A percentile compares a stretch with the other conserved stretches of the same genome.
Evolutionary conservation across 2,797 vertebrate species (phyloP).

Genomic region (Oreochromis grahami): DNA sequence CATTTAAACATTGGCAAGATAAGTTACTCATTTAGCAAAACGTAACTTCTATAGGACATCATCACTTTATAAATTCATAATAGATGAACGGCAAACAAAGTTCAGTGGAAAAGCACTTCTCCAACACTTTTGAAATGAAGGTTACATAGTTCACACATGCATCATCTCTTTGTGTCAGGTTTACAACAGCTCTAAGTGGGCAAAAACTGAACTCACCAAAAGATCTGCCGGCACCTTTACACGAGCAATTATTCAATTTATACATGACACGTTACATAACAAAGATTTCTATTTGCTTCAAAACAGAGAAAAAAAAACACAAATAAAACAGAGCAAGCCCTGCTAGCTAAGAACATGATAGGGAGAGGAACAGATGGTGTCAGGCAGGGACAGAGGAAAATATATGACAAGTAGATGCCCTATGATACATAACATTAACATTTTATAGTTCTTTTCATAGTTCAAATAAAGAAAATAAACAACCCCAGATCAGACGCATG

Average conservation of each 20-base stretch:
- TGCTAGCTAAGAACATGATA: not conserved
- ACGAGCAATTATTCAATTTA: not conserved
- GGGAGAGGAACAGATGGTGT: not conserved
- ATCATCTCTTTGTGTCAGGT: not conserved
- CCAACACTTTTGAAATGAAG: not conserved
- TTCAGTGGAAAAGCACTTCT: not conserved
- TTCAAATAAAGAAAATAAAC: accelerated
- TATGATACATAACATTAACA: not conserved
- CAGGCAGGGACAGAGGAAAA: not conserved
- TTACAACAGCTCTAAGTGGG: not conserved
- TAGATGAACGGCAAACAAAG: not conserved
- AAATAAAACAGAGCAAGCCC: not conserved
- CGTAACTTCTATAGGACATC: not conserved
- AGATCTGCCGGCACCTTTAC: not conserved
- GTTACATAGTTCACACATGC: not conserved
- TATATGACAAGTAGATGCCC: not conserved
- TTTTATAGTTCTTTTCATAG: not conserved
- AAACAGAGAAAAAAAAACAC: not conserved
- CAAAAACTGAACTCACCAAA: not conserved
- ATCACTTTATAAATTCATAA: not conserved
- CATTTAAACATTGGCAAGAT: not conserved
- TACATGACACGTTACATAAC: not conserved
- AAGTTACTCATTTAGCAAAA: not conserved
- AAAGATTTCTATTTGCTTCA: not conserved
- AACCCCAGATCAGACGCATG: not conserved